Base-by-base conservation (phyloP, 2,113 vertebrate genomes). In the Syngnathus floridae region DNA sequence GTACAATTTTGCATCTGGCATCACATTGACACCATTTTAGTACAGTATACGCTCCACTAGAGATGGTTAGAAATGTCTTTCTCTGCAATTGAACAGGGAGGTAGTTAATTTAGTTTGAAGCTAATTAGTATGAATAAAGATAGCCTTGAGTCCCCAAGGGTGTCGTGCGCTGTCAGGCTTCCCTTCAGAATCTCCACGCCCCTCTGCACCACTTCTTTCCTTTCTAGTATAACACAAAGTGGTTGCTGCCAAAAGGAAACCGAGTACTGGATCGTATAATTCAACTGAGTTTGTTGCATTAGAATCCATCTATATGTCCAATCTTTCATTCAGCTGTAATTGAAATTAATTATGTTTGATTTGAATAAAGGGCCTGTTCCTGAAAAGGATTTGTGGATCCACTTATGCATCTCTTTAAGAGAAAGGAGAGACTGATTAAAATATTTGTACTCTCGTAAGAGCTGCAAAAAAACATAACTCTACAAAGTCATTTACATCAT, bases 81-180 rank as follows among this genome's bases (percentile, higher is more conserved):
- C 70, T 80, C 69, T 76, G 71, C 70, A 81, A 87, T 84, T 87
- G 76, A 87, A 66, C 70, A 70, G 76, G 80, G 77, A 82, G 69
- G 74, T 86, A 79, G 79, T 88, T 87, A 83, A 89, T 82, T 87
- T 83, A 60, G 78, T 80, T 79, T 79, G 72, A 82, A 82, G 70
- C 74, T 82, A 86, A 88, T 88, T 88, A 84, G 82, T 80, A 85
- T 82, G 82, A 88, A 85, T 87, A 86, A 87, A 83, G 77, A 88
- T 86, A 71, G 74, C 71, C 69, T 11, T 35, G 72, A 73, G 74
- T 81, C 84, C 86, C 87, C 65, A 54, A 64, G 83, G 84, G 69
- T 75, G 69, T 62, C 68, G 64, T 77, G 78, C 75, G 76, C 74
- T 84, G 82, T 82, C 78, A 84, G 73, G 49, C 60, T 76, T 80